phyloP scores from a whole-genome alignment of 1,140 invertebrate genomes.

The Magallana ariakensis region DNA sequence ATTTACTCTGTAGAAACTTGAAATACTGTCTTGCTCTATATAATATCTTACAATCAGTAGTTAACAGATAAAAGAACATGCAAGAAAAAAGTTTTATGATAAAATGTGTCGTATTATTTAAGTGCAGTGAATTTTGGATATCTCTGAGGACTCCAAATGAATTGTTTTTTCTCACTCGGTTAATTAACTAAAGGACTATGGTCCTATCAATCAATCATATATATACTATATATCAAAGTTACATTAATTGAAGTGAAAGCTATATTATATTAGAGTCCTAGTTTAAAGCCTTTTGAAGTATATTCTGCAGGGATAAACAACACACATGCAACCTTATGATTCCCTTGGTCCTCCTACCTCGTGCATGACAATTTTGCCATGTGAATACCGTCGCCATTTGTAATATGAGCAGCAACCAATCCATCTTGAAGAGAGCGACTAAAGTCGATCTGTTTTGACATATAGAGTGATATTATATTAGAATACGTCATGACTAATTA shows the following conservation, averaged over 20 bases:
- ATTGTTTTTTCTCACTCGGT: not conserved
- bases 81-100: not conserved
- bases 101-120: not conserved
- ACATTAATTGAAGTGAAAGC: not conserved
- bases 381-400: not conserved
- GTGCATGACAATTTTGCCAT: conserved; percentile 21
- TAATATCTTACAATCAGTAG: too few species aligned
- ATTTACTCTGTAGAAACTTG: too few species aligned
- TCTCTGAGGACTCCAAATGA: not conserved
- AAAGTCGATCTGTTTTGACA: conserved; percentile 31
- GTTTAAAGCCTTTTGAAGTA: conserved; percentile 17
- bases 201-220: not conserved
- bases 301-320: conserved; percentile 3
- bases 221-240: not conserved
- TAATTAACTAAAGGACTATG: not conserved
- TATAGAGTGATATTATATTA: conserved; percentile 20
- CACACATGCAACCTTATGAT: conserved; percentile 14
- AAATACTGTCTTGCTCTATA: too few species aligned
- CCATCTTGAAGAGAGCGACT: conserved; percentile 26
- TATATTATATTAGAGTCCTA: conserved; percentile 6
- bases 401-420: conserved; percentile 17
- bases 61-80: not conserved
- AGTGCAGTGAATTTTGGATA: conserved; percentile 6
- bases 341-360: not conserved
- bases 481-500: not conserved